phyloP scores from a whole-genome alignment of 2,113 vertebrate genomes.

The Ariopsis seemanni region DNA sequence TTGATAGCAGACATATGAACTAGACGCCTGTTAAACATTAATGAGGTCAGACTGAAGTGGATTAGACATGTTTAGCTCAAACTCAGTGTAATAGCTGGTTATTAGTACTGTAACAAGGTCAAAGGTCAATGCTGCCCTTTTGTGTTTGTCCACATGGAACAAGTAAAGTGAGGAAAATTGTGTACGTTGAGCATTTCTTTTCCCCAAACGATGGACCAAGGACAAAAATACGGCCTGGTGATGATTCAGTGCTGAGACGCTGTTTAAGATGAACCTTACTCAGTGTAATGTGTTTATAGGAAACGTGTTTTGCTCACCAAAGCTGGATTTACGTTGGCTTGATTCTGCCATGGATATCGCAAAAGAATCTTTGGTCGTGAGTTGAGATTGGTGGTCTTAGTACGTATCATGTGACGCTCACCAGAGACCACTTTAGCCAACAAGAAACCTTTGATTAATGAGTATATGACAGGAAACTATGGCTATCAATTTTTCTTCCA shows the following conservation, averaged over 20 bases:
- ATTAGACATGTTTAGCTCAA: constrained; percentile 45
- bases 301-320: background rate
- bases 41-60: constrained; percentile 54
- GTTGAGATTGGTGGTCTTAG: background rate
- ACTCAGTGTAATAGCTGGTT: constrained; percentile 32
- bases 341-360: background rate
- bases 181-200: background rate
- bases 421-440: background rate
- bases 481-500: background rate
- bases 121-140: background rate
- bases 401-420: background rate
- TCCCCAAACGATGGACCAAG: background rate
- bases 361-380: background rate
- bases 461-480: background rate
- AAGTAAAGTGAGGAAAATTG: background rate
- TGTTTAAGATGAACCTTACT: background rate
- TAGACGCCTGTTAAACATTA: constrained; percentile 73
- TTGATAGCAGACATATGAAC: constrained; percentile 62
- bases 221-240: background rate
- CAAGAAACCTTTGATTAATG: background rate
- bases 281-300: background rate
- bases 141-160: background rate
- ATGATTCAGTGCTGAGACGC: background rate
- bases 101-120: constrained; percentile 34
- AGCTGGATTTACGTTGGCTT: background rate